phyloP scores from a whole-genome alignment of 2,888 invertebrate species.

The Periphyllus acericola region DNA sequence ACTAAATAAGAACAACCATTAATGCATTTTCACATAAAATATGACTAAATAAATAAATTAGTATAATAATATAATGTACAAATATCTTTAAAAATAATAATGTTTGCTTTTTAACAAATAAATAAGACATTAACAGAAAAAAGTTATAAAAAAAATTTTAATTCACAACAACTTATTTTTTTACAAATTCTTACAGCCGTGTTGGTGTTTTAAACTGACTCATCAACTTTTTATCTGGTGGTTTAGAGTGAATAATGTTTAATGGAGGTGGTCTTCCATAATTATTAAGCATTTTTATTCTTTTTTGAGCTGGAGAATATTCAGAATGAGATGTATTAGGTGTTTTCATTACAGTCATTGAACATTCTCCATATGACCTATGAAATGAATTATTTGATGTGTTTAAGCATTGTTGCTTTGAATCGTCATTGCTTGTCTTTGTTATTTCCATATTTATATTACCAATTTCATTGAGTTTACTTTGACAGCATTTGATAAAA shows the following conservation, averaged over 20 bases:
- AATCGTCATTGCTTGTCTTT: background rate
- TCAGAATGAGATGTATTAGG: conserved; percentile 23
- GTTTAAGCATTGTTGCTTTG: background rate
- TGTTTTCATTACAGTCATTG: background rate
- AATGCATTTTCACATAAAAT: too few relatives aligned
- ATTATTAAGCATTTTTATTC: conserved; percentile 46
- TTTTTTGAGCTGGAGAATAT: conserved; percentile 51
- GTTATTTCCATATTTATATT: background rate
- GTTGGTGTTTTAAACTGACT: conserved; percentile 50
- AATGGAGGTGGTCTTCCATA: conserved; percentile 52
- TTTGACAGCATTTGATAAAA: conserved; percentile 41
- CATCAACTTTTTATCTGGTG: conserved; percentile 42
- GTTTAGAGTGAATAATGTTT: conserved; percentile 54
- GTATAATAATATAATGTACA: background rate
- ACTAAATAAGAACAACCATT: too few relatives aligned
- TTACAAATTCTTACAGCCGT: background rate
- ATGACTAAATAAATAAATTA: too few relatives aligned
- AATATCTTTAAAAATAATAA: conserved; percentile 14
- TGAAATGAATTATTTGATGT: conserved; percentile 1
- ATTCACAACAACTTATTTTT: background rate
- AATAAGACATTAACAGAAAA: background rate
- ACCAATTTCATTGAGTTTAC: conserved; percentile 25
- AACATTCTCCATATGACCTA: conserved; percentile 12
- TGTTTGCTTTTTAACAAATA: background rate
- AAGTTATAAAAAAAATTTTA: background rate